phyloP scores from a whole-genome alignment of 2,113 vertebrate genomes.

The Addax nasomaculatus region DNA sequence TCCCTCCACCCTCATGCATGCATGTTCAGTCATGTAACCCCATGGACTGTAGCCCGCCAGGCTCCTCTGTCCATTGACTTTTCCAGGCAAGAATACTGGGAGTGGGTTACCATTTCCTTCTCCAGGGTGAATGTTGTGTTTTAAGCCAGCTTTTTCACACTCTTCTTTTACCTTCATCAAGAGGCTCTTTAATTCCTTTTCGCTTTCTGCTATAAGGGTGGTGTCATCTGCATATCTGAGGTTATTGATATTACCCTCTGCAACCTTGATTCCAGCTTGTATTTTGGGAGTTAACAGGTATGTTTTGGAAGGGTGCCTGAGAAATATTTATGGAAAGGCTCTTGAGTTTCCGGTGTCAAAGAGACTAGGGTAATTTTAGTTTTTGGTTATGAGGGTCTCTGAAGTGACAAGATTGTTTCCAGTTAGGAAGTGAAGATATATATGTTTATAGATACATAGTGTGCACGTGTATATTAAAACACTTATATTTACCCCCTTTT shows the following conservation, averaged over 20 bases:
- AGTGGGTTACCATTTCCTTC: not conserved
- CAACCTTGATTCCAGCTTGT: not conserved
- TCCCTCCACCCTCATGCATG: not conserved
- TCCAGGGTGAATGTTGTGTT: not conserved
- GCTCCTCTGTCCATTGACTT: not conserved
- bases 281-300: not conserved
- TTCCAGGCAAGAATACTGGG: not conserved
- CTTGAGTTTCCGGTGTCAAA: not conserved
- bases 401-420: conserved; percentile 24
- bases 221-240: not conserved
- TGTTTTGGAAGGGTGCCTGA: not conserved
- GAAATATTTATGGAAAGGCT: conserved; percentile 25
- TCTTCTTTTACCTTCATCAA: not conserved
- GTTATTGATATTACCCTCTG: not conserved
- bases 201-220: not conserved
- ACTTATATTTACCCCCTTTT: not conserved
- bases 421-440: not conserved
- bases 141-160: not conserved
- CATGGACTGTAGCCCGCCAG: not conserved
- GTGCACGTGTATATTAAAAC: not conserved
- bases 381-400: conserved; percentile 12
- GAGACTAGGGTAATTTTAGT: not conserved
- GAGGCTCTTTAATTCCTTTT: not conserved
- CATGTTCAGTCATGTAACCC: not conserved
- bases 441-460: not conserved